Percentiles rank a stretch among this genome's conserved stretches.
These are phyloP conservation scores for Ostrea denselamellosa DNA, from an alignment of 1,140 invertebrate species.

Conservation along the genomic window DNA sequence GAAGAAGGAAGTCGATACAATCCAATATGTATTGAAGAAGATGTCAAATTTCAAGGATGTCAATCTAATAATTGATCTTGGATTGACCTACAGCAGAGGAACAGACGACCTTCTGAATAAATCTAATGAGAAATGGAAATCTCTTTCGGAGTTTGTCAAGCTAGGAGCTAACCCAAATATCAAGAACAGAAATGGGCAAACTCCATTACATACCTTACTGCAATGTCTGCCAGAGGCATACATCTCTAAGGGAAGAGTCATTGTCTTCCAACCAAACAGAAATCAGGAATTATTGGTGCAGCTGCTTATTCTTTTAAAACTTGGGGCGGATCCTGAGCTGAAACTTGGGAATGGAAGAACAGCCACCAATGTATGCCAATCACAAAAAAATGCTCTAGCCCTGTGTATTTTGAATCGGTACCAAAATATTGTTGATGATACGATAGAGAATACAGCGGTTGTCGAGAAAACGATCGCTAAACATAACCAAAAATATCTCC, in stretches of 20 bases:
- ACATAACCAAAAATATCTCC: constrained; percentile 40
- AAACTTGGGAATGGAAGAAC: constrained; percentile 34
- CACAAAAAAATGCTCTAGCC: constrained; percentile 47
- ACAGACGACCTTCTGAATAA: constrained; percentile 9
- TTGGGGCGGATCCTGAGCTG: constrained; percentile 7
- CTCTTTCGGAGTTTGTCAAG: constrained; percentile 44
- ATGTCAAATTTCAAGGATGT: neutral
- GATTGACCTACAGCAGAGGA: constrained; percentile 40
- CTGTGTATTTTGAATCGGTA: constrained; percentile 46
- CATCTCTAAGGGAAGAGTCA: constrained; percentile 42
- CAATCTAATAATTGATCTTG: neutral
- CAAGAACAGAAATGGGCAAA: constrained; percentile 43
- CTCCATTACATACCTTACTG: constrained; percentile 42
- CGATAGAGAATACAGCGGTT: constrained; percentile 13
- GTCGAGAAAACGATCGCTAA: constrained; percentile 35
- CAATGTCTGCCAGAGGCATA: constrained; percentile 36
- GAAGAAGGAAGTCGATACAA: neutral
- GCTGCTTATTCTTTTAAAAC: constrained; percentile 49
- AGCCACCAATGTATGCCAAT: constrained; percentile 39
- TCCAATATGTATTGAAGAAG: neutral
- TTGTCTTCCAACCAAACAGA: constrained; percentile 36
- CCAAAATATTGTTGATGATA: neutral
- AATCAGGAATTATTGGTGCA: constrained; percentile 50
- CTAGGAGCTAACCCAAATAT: constrained; percentile 41
- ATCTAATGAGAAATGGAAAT: constrained; percentile 45